These are phyloP conservation scores for Hypsibius dujardini DNA, from an alignment of 1,140 invertebrate species.

Conservation along the genomic window DNA sequence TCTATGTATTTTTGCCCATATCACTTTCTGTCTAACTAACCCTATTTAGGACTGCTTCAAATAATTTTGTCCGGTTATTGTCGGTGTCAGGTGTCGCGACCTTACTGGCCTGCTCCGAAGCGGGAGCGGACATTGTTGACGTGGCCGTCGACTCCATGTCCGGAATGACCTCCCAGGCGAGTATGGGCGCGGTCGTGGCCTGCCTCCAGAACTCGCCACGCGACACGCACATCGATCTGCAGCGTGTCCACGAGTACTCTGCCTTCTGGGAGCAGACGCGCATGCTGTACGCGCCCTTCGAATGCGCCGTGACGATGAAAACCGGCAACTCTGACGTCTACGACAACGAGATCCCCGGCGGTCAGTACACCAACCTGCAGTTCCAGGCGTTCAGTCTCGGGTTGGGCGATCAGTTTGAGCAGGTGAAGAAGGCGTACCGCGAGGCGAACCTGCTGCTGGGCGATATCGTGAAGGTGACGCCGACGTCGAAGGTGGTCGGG, in stretches of 20 bases:
- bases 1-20: too few species aligned
- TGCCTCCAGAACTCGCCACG: constrained; percentile 46
- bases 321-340: constrained; percentile 95
- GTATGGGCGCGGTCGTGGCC: constrained; percentile 93
- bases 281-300: constrained; percentile 90
- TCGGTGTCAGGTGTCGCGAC: constrained; percentile 48
- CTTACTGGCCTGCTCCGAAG: constrained; percentile 79
- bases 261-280: constrained; percentile 97
- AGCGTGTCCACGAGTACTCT: constrained; percentile 75
- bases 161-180: constrained; percentile 90
- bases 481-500: constrained; percentile 95
- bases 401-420: constrained; percentile 91
- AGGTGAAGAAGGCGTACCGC: constrained; percentile 85
- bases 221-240: constrained; percentile 52
- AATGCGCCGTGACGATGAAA: constrained; percentile 94
- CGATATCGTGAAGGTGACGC: constrained; percentile 95
- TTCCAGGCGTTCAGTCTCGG: constrained; percentile 91
- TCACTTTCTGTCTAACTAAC: too few species aligned
- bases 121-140: constrained; percentile 93
- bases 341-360: constrained; percentile 73
- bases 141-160: constrained; percentile 98
- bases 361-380: constrained; percentile 97
- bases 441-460: constrained; percentile 88
- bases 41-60: too few species aligned
- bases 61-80: not conserved